Percentiles rank a stretch among this genome's conserved stretches.
Conservation (phyloP, 2,888 invertebrate species). For the Herminia tarsipennalis region DNA sequence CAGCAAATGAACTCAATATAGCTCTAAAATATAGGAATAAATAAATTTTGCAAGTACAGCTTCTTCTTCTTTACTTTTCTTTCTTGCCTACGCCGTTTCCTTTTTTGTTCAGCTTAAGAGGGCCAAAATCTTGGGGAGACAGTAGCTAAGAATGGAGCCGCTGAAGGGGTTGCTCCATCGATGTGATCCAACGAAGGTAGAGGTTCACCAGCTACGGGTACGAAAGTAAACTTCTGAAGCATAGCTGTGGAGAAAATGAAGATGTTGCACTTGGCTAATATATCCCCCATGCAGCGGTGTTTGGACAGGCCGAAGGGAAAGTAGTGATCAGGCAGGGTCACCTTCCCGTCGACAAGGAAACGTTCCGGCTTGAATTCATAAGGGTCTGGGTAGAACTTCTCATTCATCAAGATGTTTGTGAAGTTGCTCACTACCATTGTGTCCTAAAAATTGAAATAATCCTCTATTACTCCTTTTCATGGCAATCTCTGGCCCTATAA, state of each 20-base stretch:
- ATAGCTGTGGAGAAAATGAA: conserved; percentile 91
- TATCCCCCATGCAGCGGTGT: conserved; percentile 93
- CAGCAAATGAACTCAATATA: too few species aligned
- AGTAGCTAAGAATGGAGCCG: conserved; percentile 89
- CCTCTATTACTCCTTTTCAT: too few species aligned
- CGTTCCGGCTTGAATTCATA: conserved; percentile 91
- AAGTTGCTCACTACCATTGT: conserved; percentile 93
- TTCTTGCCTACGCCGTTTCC: too few species aligned
- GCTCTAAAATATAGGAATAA: too few species aligned
- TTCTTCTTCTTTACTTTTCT: too few species aligned
- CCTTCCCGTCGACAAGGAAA: conserved; percentile 87
- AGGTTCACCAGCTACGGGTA: conserved; percentile 87
- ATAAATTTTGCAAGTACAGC: too few species aligned
- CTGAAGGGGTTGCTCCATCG: conserved; percentile 92
- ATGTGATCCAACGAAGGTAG: conserved; percentile 88
- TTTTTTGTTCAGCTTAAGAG: too few species aligned
- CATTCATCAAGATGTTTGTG: conserved; percentile 89
- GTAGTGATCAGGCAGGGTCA: conserved; percentile 88
- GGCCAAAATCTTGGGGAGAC: conserved; percentile 81
- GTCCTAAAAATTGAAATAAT: conserved; percentile 82
- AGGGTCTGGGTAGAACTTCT: conserved; percentile 88
- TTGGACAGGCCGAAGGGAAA: conserved; percentile 92
- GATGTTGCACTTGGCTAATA: conserved; percentile 90
- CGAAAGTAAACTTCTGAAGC: conserved; percentile 90
- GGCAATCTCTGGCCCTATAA: too few species aligned